Evolutionary conservation across 2,113 vertebrate genomes (phyloP), one percentile per base, ranked within the genome.

Genomic region (Zosterops hypoxanthus): DNA sequence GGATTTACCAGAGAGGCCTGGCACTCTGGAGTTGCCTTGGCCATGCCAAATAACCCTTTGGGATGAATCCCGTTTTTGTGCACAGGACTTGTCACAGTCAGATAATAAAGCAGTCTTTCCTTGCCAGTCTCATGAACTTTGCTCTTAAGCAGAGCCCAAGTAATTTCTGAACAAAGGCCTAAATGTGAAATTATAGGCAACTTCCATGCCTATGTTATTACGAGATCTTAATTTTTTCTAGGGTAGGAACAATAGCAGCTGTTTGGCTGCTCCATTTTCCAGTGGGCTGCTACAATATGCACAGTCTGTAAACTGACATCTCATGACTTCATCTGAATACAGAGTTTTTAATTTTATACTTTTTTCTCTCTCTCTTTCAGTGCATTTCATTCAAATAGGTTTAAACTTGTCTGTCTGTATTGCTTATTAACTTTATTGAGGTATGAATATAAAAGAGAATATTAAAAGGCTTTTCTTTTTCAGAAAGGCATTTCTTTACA

Each of bases 61-160:
- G 81, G 94, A 97, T 98, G 97, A 98, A 98, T 98, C 88, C 96
- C 91, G 59, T 96, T 98, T 97, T 97, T 98, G 98, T 98, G 95
- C n/a, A 75, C 17, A 86, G 57, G 90, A 86, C 93, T 96, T 94
- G 88, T 95, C 94, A 75, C 55, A 96, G 84, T 90, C 55, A 22
- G 92, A 95, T 78, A 97, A 96, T 96, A 97, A 97, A 92, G 96
- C 90, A n/a, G 92, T 63, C 89, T 97, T 95, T 97, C 94, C 95
- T 97, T 86, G 95, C 94, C 97, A 98, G 87, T 97, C 96, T 60
- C 85, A 71, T 97, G 97, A 98, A 97, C 98, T 97, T 96, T 98
- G 98, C 97, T 97, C 97, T 97, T 91, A 95, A 94, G 78, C 81
- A 77, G 83, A 95, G 82, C 92, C 94, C 95, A 93, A 95, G 93